Evolutionary conservation across 2,888 invertebrate species (phyloP).

Genomic region (Anthrax anthrax): DNA sequence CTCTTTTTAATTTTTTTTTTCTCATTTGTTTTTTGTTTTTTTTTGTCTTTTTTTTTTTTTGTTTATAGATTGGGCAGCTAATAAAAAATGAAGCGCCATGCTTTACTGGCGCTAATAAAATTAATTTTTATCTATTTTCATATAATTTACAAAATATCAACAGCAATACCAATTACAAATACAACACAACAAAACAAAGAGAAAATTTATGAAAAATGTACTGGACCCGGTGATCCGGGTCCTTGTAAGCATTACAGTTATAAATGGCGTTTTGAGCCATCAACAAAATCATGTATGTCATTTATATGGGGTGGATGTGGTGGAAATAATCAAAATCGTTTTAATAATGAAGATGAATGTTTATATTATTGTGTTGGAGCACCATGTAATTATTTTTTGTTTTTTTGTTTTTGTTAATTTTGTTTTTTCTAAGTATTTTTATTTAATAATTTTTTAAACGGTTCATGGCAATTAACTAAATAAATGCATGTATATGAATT

Average conservation of each 20-base stretch:
- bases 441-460: not conserved
- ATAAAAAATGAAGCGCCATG: not conserved
- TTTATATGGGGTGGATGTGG: constrained; percentile 57
- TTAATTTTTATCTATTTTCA: not conserved
- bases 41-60: not conserved
- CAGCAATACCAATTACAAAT: constrained; percentile 15
- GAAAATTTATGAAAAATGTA: constrained; percentile 27
- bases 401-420: not conserved
- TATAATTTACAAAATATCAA: not conserved
- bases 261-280: constrained; percentile 51
- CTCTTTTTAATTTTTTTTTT: too few species aligned
- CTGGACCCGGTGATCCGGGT: constrained; percentile 37
- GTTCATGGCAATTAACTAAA: too few species aligned
- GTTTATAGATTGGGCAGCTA: not conserved
- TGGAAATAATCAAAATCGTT: constrained; percentile 51
- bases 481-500: not conserved
- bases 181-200: constrained; percentile 12
- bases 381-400: constrained; percentile 34
- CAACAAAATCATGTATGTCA: constrained; percentile 42
- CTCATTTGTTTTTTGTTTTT: not conserved
- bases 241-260: constrained; percentile 48
- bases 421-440: not conserved
- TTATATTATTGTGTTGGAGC: constrained; percentile 47
- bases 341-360: constrained; percentile 51
- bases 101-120: not conserved